phyloP scores from a whole-genome alignment of 1,140 invertebrate species.

The Anoplolepis gracilipes region DNA sequence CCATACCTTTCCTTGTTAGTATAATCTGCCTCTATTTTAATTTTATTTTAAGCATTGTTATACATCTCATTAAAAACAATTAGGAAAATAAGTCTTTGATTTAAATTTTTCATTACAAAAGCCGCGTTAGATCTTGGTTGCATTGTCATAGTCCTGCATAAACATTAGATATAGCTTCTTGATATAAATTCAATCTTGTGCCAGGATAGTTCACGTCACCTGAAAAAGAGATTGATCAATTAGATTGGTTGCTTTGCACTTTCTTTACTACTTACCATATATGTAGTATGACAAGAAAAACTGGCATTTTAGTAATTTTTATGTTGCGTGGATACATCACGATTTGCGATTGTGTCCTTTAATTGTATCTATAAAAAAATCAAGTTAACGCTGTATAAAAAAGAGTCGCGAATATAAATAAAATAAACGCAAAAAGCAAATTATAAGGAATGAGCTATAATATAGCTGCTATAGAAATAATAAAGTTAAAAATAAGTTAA shows the following conservation, averaged over 20 bases:
- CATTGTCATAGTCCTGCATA: background rate
- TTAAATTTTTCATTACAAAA: background rate
- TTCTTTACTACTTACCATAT: background rate
- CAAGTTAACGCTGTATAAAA: background rate
- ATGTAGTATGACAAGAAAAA: background rate
- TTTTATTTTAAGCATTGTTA: too few relatives aligned
- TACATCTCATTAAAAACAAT: background rate
- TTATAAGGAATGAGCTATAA: background rate
- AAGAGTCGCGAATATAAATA: background rate
- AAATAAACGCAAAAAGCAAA: background rate
- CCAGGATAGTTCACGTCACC: background rate
- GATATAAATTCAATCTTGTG: background rate
- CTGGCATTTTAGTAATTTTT: background rate
- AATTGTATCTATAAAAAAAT: background rate
- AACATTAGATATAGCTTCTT: background rate
- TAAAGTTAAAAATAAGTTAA: too few relatives aligned
- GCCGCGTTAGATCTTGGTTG: background rate
- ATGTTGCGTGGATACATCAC: background rate
- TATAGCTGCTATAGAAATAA: background rate
- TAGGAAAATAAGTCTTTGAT: background rate
- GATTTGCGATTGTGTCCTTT: background rate
- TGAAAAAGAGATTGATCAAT: slow-evolving; percentile 39
- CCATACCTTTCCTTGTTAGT: too few relatives aligned
- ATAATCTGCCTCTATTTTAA: too few relatives aligned
- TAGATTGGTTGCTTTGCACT: background rate